These are phyloP conservation scores for Busseola fusca DNA, from an alignment of 2,888 invertebrate species.

Conservation along the genomic window DNA sequence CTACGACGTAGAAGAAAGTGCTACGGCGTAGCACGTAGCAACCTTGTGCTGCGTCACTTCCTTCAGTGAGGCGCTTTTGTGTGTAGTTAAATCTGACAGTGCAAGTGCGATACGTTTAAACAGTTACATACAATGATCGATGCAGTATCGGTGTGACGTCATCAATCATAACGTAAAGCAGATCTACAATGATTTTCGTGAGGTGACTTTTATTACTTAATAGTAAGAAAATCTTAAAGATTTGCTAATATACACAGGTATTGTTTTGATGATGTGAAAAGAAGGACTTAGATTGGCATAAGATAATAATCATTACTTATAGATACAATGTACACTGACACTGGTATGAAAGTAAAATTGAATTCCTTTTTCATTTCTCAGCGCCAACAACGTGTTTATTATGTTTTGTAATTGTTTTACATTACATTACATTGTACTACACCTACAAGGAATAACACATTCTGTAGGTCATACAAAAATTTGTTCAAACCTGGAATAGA, in stretches of 20 bases:
- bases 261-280: background rate
- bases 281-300: background rate
- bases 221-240: background rate
- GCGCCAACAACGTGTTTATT: background rate
- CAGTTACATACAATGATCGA: background rate
- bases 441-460: background rate
- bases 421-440: background rate
- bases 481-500: background rate
- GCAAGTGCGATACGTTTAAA: too few relatives aligned
- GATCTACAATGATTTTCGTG: too few relatives aligned
- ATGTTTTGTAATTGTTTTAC: too few relatives aligned
- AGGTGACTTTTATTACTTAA: background rate
- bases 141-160: slow-evolving; percentile 4
- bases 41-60: slow-evolving; percentile 12
- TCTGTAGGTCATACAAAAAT: background rate
- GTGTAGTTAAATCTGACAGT: background rate
- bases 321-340: background rate
- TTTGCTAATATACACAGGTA: too few relatives aligned
- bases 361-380: background rate
- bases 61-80: slow-evolving; percentile 1
- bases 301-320: background rate
- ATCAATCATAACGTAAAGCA: too few relatives aligned
- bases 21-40: slow-evolving; percentile 33
- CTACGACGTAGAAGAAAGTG: slow-evolving; percentile 33
- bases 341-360: background rate